Evolutionary conservation across 2,888 invertebrate genomes (phyloP), one percentile per base, ranked within the genome.

Genomic region (Brachyptera putata): DNA sequence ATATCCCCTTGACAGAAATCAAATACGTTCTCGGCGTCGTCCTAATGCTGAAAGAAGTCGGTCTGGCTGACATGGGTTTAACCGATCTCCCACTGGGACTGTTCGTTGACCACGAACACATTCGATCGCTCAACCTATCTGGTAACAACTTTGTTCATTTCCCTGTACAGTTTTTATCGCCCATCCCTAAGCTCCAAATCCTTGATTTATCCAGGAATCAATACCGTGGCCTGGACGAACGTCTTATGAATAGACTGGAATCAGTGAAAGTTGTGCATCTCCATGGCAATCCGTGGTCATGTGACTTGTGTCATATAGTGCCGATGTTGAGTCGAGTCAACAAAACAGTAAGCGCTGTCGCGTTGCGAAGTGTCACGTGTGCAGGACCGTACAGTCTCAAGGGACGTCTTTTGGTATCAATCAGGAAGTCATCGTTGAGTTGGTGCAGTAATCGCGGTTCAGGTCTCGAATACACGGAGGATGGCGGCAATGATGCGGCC

Each of bases 131-230:
- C 64, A 89, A 90, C 75, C 75, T 91, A 68, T 89, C 89, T 30
- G 82, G 84, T 70, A 91, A 90, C 75, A 80, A 83, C 70, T 77
- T 91, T 60, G 76, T 75, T 0, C 77, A 75, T 53, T 77, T 87
- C 66, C 82, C 81, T 9, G 76, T 76, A 30, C 80, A 81, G 67
- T 73, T 81, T 49, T 72, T 87, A 1, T 74, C 77, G 1, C 79
- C 81, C 60, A 79, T 84, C 1, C 78, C 77, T 11, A 78, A 80
- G 70, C 72, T 86, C 50, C 77, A 83, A 71, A 79, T 80, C 67
- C 74, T 91, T 65, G 89, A 91, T 74, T 73, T 89, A 67, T 87
- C 88, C n/a, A 77, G 83, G 66, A 91, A 91, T 74, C 79, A 81
- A 69, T 75, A 91, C 66, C 80, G 82, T 66, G 83, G 84, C 43